These are phyloP conservation scores for Enteromius argenteus DNA, from an alignment of 2,797 vertebrate genomes.

Conservation along the genomic window DNA sequence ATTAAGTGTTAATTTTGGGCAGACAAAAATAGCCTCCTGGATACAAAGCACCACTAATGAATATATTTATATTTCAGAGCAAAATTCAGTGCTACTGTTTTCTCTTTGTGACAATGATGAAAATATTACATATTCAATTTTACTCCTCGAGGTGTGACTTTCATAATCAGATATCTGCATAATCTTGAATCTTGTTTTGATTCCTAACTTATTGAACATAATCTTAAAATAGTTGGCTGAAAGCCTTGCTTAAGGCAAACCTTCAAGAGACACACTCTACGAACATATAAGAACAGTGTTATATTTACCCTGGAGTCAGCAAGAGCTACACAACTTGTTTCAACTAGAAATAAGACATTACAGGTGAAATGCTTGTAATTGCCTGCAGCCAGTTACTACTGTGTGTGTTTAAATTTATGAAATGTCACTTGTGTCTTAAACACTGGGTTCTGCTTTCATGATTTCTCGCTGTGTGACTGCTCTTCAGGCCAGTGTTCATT, in stretches of 20 bases:
- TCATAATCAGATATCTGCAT: constrained; percentile 20
- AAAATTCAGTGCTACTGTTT: neutral
- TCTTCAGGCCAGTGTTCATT: constrained; percentile 25
- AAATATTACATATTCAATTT: neutral
- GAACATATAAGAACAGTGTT: constrained; percentile 13
- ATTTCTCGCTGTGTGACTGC: neutral
- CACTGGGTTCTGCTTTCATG: neutral
- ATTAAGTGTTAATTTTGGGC: constrained; percentile 26
- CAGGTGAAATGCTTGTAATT: constrained; percentile 27
- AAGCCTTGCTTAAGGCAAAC: constrained; percentile 44
- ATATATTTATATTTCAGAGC: neutral
- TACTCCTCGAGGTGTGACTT: neutral
- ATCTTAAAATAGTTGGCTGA: constrained; percentile 12
- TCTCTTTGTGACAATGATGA: neutral
- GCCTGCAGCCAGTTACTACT: constrained; percentile 31
- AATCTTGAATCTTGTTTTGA: constrained; percentile 11
- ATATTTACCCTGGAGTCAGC: constrained; percentile 29
- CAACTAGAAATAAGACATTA: constrained; percentile 8
- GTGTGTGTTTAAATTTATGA: neutral
- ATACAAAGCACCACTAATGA: constrained; percentile 12
- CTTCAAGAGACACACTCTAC: constrained; percentile 12
- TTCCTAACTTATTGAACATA: constrained; percentile 1
- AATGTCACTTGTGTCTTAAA: constrained; percentile 28
- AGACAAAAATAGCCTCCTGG: neutral
- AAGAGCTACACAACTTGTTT: neutral